Evolutionary conservation across 2,888 invertebrate species (phyloP).

Genomic region (Drosophila kambysellisi): DNA sequence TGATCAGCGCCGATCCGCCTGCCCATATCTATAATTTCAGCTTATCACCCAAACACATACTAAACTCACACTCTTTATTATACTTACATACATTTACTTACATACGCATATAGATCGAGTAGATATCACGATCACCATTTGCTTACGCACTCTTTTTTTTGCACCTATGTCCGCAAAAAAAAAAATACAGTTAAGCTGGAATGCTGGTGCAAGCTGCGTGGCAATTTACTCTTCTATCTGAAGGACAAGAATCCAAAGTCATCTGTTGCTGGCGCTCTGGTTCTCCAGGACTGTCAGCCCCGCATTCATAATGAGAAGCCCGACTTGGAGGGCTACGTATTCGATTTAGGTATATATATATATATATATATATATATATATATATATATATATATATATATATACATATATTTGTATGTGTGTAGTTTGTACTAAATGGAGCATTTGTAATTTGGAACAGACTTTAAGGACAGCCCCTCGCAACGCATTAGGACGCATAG

Average conservation of each 20-base stretch:
- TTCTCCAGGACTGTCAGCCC: constrained; percentile 94
- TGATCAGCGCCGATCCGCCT: not conserved
- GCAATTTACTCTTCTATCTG: constrained; percentile 97
- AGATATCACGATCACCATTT: constrained; percentile 32
- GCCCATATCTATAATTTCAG: constrained; percentile 4
- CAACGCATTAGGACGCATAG: constrained; percentile 93
- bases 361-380: not conserved
- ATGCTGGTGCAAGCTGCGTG: constrained; percentile 95
- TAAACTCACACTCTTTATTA: not conserved
- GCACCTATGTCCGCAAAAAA: constrained; percentile 19
- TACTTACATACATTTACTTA: not conserved
- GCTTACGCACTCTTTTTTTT: constrained; percentile 46
- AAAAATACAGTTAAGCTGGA: constrained; percentile 88
- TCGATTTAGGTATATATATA: constrained; percentile 90
- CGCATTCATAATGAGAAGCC: constrained; percentile 87
- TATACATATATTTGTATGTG: not conserved
- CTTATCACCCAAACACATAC: constrained; percentile 17
- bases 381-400: not conserved
- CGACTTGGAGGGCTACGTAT: constrained; percentile 90
- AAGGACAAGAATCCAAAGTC: constrained; percentile 95
- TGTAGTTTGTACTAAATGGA: not conserved
- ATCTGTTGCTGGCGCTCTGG: constrained; percentile 94
- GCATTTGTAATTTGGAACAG: constrained; percentile 86
- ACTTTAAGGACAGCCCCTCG: constrained; percentile 92
- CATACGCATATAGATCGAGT: constrained; percentile 2